Evolutionary conservation across 2,113 vertebrate species (phyloP).

Genomic region (Oryzias javanicus): DNA sequence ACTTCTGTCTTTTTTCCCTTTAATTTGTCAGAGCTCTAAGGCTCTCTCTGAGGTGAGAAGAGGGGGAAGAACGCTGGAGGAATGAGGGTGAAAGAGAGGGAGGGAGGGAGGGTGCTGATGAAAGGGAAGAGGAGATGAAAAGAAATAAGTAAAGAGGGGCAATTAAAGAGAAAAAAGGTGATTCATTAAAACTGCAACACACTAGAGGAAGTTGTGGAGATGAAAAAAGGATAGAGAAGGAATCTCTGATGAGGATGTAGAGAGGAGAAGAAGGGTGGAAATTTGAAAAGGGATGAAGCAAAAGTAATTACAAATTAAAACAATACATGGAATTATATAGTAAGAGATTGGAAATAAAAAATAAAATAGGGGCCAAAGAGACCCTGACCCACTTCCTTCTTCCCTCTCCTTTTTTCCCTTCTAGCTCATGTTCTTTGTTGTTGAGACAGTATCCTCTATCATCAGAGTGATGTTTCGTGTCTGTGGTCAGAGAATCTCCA

Average conservation of each 20-base stretch:
- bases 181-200: neutral
- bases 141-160: neutral
- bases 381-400: constrained; percentile 51
- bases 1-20: neutral
- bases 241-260: neutral
- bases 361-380: neutral
- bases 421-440: neutral
- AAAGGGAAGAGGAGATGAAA: neutral
- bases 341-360: neutral
- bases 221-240: neutral
- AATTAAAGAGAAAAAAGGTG: neutral
- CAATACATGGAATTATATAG: neutral
- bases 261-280: too few species aligned
- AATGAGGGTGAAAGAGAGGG: neutral
- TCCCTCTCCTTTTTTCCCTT: neutral
- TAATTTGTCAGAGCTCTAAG: constrained; percentile 10
- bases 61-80: neutral
- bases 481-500: constrained; percentile 12
- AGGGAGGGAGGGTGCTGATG: too few species aligned
- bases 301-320: neutral
- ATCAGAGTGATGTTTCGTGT: neutral
- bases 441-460: neutral
- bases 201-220: neutral
- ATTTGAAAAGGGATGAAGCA: neutral
- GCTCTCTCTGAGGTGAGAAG: neutral